These are phyloP conservation scores for Bucco capensis DNA, from an alignment of 2,113 vertebrate species.

Conservation along the genomic window DNA sequence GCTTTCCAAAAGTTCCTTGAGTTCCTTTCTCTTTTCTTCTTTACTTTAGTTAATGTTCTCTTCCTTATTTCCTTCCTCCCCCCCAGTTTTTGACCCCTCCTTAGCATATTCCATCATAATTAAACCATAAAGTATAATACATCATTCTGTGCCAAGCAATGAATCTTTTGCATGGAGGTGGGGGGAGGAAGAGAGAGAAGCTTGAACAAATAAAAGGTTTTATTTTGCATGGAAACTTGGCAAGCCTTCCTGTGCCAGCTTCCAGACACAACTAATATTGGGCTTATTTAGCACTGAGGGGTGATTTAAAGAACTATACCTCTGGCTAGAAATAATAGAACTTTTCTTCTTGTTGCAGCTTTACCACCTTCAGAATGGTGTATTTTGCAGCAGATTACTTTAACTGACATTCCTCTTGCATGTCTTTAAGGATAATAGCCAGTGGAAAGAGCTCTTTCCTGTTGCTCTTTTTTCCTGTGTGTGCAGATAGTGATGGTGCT, in stretches of 20 bases:
- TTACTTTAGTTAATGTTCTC: background rate
- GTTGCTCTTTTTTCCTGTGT: background rate
- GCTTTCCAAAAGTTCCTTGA: constrained; percentile 4
- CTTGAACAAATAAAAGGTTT: constrained; percentile 46
- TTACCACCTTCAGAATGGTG: background rate
- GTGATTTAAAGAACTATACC: background rate
- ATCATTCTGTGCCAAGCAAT: background rate
- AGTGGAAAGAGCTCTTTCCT: background rate
- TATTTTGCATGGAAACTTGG: constrained; percentile 62
- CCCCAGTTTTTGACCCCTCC: background rate
- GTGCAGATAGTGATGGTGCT: background rate
- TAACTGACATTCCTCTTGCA: background rate
- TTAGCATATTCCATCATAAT: background rate
- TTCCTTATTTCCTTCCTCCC: background rate
- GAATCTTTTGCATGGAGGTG: background rate
- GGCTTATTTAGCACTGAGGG: background rate
- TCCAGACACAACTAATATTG: constrained; percentile 17
- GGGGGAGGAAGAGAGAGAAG: background rate
- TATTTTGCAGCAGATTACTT: background rate
- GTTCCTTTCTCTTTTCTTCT: background rate
- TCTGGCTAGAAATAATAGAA: background rate
- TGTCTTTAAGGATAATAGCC: background rate
- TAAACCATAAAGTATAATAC: constrained; percentile 24
- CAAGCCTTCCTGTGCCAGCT: constrained; percentile 11
- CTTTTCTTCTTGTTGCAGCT: background rate